Percentiles rank a stretch among this genome's conserved stretches.
Conservation (phyloP, 2,888 invertebrate genomes). For the Ophonus ardosiacus region DNA sequence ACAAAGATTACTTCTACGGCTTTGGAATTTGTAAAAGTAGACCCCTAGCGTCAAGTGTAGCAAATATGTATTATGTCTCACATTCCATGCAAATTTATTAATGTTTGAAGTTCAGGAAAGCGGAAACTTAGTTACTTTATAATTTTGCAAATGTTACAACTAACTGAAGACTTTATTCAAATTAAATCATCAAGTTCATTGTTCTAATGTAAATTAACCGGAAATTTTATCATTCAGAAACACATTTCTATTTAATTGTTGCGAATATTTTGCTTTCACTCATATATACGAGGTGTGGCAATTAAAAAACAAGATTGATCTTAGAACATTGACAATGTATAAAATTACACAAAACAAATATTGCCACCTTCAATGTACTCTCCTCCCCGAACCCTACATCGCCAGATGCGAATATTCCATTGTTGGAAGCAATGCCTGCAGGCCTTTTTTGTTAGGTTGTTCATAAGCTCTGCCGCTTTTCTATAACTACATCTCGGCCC, state of each 20-base stretch:
- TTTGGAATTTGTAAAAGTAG: not conserved
- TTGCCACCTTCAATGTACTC: too few species aligned
- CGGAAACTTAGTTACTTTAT: constrained; percentile 29
- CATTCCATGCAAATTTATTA: constrained; percentile 13
- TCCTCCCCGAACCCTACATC: too few species aligned
- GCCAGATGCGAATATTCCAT: too few species aligned
- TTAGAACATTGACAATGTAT: too few species aligned
- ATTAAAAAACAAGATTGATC: too few species aligned
- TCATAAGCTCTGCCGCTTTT: too few species aligned
- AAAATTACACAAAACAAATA: too few species aligned
- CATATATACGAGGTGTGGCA: too few species aligned
- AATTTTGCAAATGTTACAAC: constrained; percentile 17
- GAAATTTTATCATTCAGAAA: not conserved
- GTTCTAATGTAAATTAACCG: not conserved
- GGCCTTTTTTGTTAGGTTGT: too few species aligned
- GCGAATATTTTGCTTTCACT: not conserved
- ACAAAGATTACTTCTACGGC: not conserved
- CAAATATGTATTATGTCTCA: constrained; percentile 1
- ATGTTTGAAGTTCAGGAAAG: constrained; percentile 31
- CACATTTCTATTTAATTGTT: not conserved
- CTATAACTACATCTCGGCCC: too few species aligned
- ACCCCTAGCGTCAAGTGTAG: not conserved
- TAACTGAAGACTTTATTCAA: not conserved
- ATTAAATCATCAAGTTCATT: not conserved
- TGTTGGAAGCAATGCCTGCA: too few species aligned